phyloP scores from a whole-genome alignment of 2,888 invertebrate genomes.

The Nemapogon koenigi region DNA sequence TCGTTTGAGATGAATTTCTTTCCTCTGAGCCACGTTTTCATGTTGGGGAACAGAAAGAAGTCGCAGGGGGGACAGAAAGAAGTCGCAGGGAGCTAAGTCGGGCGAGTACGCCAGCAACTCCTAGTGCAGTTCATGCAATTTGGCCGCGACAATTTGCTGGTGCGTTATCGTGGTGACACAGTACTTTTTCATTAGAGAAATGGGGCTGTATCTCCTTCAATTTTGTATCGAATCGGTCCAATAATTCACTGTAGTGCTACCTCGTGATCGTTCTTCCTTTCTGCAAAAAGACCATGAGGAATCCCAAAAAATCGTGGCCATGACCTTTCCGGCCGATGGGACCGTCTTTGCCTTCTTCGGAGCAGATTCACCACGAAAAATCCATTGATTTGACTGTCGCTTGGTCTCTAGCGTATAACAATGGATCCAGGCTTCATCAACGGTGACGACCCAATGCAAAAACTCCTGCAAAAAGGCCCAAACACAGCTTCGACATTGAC shows the following conservation, averaged over 20 bases:
- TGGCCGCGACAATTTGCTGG: constrained; percentile 4
- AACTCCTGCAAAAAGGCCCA: constrained; percentile 5
- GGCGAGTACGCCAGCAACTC: constrained; percentile 1
- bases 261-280: constrained; percentile 5
- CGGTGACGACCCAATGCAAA: constrained; percentile 8
- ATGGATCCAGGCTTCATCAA: constrained; percentile 9
- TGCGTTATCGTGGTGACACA: constrained; percentile 7
- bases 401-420: too few species aligned
- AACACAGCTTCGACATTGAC: constrained; percentile 5
- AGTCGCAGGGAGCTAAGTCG: constrained; percentile 10
- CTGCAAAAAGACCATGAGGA: constrained; percentile 5
- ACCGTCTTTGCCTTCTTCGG: too few species aligned
- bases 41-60: constrained; percentile 10
- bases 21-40: constrained; percentile 2
- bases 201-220: constrained; percentile 5
- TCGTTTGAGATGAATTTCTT: constrained; percentile 9
- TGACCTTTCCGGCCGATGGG: too few species aligned
- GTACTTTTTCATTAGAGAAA: constrained; percentile 4
- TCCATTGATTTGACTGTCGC: constrained; percentile 4
- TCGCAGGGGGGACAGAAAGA: constrained; percentile 11
- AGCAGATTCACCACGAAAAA: constrained; percentile 5
- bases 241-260: constrained; percentile 5
- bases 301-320: constrained; percentile 9
- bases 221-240: constrained; percentile 4
- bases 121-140: constrained; percentile 5